These are phyloP conservation scores for Thumatha senex DNA, from an alignment of 2,888 invertebrate genomes.

Conservation along the genomic window DNA sequence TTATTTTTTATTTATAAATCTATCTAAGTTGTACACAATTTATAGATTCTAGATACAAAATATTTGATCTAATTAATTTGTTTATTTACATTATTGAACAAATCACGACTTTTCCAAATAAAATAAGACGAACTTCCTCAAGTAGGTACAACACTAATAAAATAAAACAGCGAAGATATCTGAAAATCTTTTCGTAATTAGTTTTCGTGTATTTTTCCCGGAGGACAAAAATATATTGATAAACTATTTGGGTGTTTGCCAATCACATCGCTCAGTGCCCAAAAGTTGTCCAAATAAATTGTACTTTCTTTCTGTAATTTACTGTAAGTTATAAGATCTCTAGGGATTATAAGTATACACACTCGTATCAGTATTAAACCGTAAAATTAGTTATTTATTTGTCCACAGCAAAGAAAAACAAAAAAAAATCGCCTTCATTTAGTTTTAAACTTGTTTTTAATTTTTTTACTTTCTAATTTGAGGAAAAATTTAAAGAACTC, in stretches of 20 bases:
- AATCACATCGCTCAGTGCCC: conserved; percentile 26
- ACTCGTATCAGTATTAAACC: too few species aligned
- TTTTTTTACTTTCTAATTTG: too few species aligned
- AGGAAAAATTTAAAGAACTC: too few species aligned
- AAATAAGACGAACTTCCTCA: conserved; percentile 1
- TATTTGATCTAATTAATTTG: background rate
- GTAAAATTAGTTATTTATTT: too few species aligned
- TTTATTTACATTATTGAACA: background rate
- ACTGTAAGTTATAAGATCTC: background rate
- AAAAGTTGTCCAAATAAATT: conserved; percentile 12
- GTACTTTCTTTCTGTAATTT: background rate
- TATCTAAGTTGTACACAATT: too few species aligned
- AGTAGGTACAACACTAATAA: conserved; percentile 7
- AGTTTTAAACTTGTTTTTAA: too few species aligned
- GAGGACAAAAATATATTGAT: conserved; percentile 22
- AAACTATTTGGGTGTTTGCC: conserved; percentile 35
- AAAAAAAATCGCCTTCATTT: too few species aligned
- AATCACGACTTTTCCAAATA: background rate
- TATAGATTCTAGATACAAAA: too few species aligned
- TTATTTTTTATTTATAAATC: too few species aligned
- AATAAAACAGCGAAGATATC: conserved; percentile 13
- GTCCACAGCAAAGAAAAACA: too few species aligned
- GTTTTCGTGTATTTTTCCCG: conserved; percentile 19
- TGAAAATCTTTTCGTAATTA: conserved; percentile 21
- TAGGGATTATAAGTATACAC: too few species aligned